phyloP scores from a whole-genome alignment of 2,888 invertebrate genomes.

The Agonopterix arenella region DNA sequence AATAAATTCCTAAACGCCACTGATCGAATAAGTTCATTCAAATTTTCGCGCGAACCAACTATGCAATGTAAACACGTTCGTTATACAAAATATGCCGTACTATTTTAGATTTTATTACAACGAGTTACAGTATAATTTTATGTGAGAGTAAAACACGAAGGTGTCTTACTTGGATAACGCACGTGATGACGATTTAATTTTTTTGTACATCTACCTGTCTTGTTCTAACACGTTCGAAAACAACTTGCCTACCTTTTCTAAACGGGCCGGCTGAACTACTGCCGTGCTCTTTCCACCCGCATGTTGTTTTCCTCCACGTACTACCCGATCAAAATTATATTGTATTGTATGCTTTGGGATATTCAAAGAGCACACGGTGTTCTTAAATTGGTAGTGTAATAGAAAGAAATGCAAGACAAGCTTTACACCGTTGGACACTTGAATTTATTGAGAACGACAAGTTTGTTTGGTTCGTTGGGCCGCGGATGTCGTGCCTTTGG shows the following conservation, averaged over 20 bases:
- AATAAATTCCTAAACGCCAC: slow-evolving; percentile 12
- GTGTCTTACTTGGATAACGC: slow-evolving; percentile 26
- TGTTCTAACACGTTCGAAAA: slow-evolving; percentile 17
- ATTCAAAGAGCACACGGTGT: slow-evolving; percentile 18
- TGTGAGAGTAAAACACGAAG: slow-evolving; percentile 7
- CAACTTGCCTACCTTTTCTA: slow-evolving; percentile 9
- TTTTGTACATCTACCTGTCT: slow-evolving; percentile 27
- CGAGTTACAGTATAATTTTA: slow-evolving; percentile 17
- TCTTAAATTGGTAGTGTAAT: slow-evolving; percentile 42
- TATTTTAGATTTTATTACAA: slow-evolving; percentile 3
- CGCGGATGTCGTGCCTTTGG: slow-evolving; percentile 50
- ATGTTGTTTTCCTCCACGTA: slow-evolving; percentile 34
- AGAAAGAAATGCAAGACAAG: slow-evolving; percentile 44
- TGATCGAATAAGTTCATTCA: slow-evolving; percentile 30
- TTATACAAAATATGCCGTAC: neutral
- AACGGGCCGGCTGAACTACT: slow-evolving; percentile 16
- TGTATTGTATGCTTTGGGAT: neutral
- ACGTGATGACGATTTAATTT: slow-evolving; percentile 34
- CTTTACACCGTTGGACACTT: slow-evolving; percentile 31
- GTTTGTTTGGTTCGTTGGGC: slow-evolving; percentile 28
- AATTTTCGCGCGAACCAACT: slow-evolving; percentile 28
- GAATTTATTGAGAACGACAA: slow-evolving; percentile 12
- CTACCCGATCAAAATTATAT: slow-evolving; percentile 31
- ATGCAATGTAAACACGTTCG: slow-evolving; percentile 12
- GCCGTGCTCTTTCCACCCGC: slow-evolving; percentile 32